Conservation (phyloP, 2,113 vertebrate species). For the Microcebus griseorufus region DNA sequence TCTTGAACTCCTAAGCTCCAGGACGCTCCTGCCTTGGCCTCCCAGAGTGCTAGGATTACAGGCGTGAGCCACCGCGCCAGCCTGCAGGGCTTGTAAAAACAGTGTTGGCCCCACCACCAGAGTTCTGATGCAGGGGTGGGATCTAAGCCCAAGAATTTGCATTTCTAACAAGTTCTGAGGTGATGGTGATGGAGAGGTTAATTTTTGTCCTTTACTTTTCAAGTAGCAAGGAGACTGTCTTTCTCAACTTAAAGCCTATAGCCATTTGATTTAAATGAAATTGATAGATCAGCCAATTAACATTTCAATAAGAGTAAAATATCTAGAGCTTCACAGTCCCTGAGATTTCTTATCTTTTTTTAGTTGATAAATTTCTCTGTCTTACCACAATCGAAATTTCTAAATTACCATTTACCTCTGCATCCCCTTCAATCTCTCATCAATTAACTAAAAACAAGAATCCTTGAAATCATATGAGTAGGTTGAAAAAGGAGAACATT, state of each 20-base stretch:
- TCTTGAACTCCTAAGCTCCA: too few species aligned
- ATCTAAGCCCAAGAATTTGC: background rate
- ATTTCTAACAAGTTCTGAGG: background rate
- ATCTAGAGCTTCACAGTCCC: background rate
- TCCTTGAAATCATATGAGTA: background rate
- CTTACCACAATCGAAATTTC: conserved; percentile 16
- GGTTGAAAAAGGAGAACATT: background rate
- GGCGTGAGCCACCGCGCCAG: too few species aligned
- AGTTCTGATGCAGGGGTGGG: background rate
- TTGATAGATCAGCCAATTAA: background rate
- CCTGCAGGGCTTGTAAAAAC: background rate
- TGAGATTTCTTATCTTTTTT: background rate
- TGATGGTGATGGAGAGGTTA: background rate
- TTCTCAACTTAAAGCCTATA: background rate
- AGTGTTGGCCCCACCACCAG: background rate
- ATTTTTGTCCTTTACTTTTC: conserved; percentile 58
- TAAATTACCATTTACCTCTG: background rate
- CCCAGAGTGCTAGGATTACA: too few species aligned
- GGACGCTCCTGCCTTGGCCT: too few species aligned
- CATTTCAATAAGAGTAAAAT: background rate
- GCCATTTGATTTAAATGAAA: background rate
- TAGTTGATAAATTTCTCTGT: background rate
- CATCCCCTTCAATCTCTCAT: background rate
- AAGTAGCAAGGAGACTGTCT: conserved; percentile 14
- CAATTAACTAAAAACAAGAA: background rate